Evolutionary conservation across 2,113 vertebrate genomes (phyloP).

Genomic region (Euleptes europaea): DNA sequence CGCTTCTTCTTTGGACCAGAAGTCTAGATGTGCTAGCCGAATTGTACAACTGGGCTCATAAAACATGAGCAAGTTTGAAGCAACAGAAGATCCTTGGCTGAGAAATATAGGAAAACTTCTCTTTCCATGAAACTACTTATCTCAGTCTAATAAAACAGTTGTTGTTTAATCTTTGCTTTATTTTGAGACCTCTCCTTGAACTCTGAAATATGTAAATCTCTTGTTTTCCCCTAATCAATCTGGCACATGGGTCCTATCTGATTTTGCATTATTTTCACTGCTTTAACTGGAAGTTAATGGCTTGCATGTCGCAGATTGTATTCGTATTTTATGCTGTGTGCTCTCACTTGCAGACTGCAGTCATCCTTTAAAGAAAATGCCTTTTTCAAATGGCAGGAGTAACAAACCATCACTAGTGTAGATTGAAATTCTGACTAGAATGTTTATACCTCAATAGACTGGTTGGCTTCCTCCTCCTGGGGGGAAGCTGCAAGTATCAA

Average conservation of each 20-base stretch:
- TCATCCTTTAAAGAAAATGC: slow-evolving; percentile 1
- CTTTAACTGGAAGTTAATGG: slow-evolving; percentile 12
- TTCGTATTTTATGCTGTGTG: slow-evolving; percentile 13
- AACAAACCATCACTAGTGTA: slow-evolving; percentile 53
- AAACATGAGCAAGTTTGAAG: background rate
- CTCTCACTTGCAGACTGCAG: slow-evolving; percentile 44
- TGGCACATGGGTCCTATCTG: background rate
- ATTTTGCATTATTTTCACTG: slow-evolving; percentile 34
- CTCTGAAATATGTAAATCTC: background rate
- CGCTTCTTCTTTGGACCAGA: slow-evolving; percentile 2
- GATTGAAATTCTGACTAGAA: slow-evolving; percentile 26
- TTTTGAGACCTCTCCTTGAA: slow-evolving; percentile 21
- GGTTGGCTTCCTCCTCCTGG: slow-evolving; percentile 54
- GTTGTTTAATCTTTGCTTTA: slow-evolving; percentile 20
- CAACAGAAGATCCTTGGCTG: slow-evolving; percentile 23
- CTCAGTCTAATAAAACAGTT: slow-evolving; percentile 38
- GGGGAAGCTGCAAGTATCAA: slow-evolving; percentile 47
- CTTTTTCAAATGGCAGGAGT: slow-evolving; percentile 45
- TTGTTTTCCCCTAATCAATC: background rate
- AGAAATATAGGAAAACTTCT: slow-evolving; percentile 21
- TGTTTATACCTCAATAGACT: slow-evolving; percentile 45
- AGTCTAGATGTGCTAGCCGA: background rate
- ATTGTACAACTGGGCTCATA: slow-evolving; percentile 1
- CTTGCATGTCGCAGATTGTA: background rate
- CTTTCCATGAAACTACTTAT: slow-evolving; percentile 15